phyloP scores from a whole-genome alignment of 2,797 vertebrate genomes.

The Pipistrellus nathusii region DNA sequence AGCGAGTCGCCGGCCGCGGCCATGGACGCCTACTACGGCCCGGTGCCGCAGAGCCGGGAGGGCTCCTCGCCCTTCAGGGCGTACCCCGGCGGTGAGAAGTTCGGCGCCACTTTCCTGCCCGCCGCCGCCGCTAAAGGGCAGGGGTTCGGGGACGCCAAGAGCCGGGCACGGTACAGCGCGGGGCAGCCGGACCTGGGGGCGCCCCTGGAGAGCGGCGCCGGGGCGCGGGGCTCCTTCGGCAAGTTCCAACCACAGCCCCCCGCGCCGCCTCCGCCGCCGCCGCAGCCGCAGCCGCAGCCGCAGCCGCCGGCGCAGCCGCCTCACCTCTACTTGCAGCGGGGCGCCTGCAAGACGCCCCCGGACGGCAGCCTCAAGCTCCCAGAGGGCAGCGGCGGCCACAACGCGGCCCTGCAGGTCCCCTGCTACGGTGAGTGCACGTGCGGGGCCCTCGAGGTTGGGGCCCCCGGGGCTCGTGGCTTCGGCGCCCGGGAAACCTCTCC shows the following conservation, averaged over 20 bases:
- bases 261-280: slow-evolving; percentile 85
- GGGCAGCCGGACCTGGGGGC: slow-evolving; percentile 93
- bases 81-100: slow-evolving; percentile 95
- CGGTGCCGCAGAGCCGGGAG: slow-evolving; percentile 94
- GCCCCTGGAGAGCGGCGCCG: slow-evolving; percentile 94
- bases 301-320: slow-evolving; percentile 74
- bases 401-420: slow-evolving; percentile 92
- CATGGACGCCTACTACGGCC: slow-evolving; percentile 99
- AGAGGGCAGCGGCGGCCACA: slow-evolving; percentile 90
- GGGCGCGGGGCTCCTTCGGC: slow-evolving; percentile 92
- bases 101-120: slow-evolving; percentile 95
- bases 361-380: slow-evolving; percentile 93
- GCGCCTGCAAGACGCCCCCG: slow-evolving; percentile 94
- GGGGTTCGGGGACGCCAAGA: slow-evolving; percentile 92
- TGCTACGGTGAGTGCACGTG: slow-evolving; percentile 94
- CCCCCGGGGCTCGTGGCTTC: background rate
- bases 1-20: slow-evolving; percentile 97
- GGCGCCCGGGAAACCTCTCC: background rate
- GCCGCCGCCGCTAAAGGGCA: slow-evolving; percentile 95
- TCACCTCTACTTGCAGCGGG: slow-evolving; percentile 94
- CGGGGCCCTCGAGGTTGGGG: background rate
- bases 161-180: slow-evolving; percentile 92
- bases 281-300: slow-evolving; percentile 57
- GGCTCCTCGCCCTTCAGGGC: slow-evolving; percentile 96
- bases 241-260: slow-evolving; percentile 91